Evolutionary conservation across 2,888 invertebrate genomes (phyloP).

Genomic region (Plagodis pulveraria): DNA sequence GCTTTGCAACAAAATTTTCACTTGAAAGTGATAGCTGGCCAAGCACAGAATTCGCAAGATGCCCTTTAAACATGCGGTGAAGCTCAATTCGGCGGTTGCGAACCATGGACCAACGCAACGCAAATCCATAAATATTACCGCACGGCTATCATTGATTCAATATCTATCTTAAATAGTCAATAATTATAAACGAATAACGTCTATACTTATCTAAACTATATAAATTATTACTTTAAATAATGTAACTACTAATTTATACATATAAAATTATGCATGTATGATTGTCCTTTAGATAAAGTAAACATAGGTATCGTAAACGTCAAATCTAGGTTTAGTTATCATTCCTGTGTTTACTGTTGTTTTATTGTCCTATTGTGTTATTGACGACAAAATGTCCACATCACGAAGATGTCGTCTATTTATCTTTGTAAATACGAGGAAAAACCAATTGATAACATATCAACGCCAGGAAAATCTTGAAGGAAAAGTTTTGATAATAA

Average conservation of each 20-base stretch:
- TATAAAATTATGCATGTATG: neutral
- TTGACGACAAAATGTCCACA: conserved; percentile 28
- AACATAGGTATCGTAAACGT: neutral
- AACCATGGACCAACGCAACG: too few relatives aligned
- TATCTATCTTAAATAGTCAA: too few relatives aligned
- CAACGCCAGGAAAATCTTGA: neutral
- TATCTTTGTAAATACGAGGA: conserved; percentile 22
- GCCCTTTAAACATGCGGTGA: too few relatives aligned
- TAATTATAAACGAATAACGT: too few relatives aligned
- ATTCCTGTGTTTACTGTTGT: conserved; percentile 18
- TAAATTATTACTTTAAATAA: too few relatives aligned
- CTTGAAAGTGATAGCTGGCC: too few relatives aligned
- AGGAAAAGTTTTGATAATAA: neutral
- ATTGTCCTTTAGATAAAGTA: conserved; percentile 1
- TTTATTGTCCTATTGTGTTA: conserved; percentile 30
- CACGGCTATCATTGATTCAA: neutral
- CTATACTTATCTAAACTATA: too few relatives aligned
- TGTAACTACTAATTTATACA: neutral
- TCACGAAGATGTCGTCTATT: conserved; percentile 22
- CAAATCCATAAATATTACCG: too few relatives aligned
- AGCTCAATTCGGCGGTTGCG: too few relatives aligned
- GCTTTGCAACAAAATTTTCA: too few relatives aligned
- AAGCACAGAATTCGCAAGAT: too few relatives aligned
- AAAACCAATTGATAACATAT: conserved; percentile 28
- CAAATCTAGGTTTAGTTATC: conserved; percentile 9